Percentiles rank a stretch among this genome's conserved stretches.
phyloP scores from a whole-genome alignment of 2,113 vertebrate genomes.

The Gymnogyps californianus region DNA sequence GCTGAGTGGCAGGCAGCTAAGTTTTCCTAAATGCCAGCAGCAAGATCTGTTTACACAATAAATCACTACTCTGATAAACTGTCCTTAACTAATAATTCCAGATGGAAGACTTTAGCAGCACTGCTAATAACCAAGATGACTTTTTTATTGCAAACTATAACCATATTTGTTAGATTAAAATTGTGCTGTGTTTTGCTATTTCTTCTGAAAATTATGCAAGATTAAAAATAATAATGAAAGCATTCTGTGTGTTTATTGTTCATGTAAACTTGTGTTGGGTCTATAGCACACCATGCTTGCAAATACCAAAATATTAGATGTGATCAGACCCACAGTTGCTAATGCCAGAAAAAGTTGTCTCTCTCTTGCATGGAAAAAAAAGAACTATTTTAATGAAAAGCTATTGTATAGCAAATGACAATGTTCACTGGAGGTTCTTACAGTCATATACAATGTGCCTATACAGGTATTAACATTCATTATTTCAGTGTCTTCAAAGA shows the following conservation, averaged over 20 bases:
- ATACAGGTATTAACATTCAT: too few species aligned
- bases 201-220: neutral
- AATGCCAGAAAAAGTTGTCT: neutral
- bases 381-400: neutral
- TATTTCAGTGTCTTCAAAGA: neutral
- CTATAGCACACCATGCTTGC: neutral
- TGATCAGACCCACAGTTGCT: neutral
- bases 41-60: neutral
- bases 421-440: neutral
- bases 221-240: neutral
- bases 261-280: fast-evolving
- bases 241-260: neutral
- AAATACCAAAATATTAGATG: neutral
- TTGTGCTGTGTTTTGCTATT: neutral
- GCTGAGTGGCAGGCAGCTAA: neutral
- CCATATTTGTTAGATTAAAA: neutral
- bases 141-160: neutral
- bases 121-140: neutral
- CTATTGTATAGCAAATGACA: neutral
- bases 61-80: slow-evolving; percentile 17
- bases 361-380: neutral
- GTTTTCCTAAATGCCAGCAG: neutral
- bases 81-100: slow-evolving; percentile 4
- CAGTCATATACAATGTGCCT: too few species aligned
- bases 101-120: neutral